Conservation (phyloP, 2,888 invertebrate species). For the Aphodius sticticus region DNA sequence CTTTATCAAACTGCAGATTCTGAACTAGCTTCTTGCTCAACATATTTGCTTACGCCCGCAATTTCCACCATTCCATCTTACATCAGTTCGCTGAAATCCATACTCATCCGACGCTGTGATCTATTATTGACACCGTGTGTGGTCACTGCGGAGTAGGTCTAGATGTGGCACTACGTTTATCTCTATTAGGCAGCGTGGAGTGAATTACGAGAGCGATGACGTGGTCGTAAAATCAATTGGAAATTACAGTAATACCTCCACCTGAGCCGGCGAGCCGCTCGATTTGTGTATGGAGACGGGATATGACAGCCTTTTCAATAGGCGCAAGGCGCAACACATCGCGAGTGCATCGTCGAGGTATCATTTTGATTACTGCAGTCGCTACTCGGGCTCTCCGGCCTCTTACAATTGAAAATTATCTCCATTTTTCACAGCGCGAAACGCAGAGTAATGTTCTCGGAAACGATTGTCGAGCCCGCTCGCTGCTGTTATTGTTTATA, state of each 20-base stretch:
- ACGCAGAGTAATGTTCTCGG: neutral
- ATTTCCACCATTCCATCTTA: neutral
- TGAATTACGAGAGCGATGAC: slow-evolving; percentile 4
- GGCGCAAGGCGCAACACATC: slow-evolving; percentile 4
- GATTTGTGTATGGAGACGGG: neutral
- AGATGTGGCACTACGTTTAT: neutral
- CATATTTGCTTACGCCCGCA: too few relatives aligned
- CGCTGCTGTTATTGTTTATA: neutral
- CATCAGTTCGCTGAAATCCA: neutral
- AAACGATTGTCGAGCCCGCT: neutral
- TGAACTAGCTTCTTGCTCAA: too few relatives aligned
- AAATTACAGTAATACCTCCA: neutral
- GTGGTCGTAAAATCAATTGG: slow-evolving; percentile 4
- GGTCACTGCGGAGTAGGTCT: neutral
- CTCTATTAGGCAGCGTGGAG: neutral
- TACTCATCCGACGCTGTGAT: neutral
- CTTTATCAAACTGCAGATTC: too few relatives aligned
- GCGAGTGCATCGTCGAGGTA: neutral
- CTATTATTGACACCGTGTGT: neutral
- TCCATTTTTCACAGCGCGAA: neutral
- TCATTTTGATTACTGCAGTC: neutral
- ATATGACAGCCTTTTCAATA: neutral
- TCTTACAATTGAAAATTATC: neutral
- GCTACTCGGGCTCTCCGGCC: neutral
- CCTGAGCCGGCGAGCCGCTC: neutral